phyloP scores from a whole-genome alignment of 2,113 vertebrate species.

The Spheniscus mendiculus region DNA sequence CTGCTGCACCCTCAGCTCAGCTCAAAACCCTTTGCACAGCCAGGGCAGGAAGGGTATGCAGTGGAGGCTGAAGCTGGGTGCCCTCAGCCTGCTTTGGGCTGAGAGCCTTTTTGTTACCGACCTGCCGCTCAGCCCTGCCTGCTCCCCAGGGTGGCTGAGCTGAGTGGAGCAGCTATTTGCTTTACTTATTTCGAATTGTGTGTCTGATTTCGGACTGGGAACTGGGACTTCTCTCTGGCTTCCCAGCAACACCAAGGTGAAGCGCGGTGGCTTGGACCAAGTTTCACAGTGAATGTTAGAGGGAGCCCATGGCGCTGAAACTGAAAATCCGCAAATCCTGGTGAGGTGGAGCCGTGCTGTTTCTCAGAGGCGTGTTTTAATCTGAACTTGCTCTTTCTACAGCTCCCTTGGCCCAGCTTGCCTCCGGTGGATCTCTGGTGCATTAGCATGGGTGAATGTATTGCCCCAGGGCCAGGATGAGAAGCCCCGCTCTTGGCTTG shows the following conservation, averaged over 20 bases:
- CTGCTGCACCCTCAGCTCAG: accelerated
- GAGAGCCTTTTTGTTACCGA: background rate
- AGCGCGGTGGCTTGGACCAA: accelerated
- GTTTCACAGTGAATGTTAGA: background rate
- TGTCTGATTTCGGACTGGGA: background rate
- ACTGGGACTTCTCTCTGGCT: background rate
- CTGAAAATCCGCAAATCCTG: accelerated
- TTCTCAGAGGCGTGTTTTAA: background rate
- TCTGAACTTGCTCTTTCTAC: background rate
- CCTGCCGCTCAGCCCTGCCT: background rate
- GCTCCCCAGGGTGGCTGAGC: background rate
- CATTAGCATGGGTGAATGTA: accelerated
- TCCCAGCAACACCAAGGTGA: background rate
- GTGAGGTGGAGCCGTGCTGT: background rate
- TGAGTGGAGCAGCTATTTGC: background rate
- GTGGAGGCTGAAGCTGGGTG: background rate
- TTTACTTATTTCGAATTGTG: background rate
- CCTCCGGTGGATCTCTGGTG: background rate
- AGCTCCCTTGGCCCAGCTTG: background rate
- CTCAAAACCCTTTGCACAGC: background rate
- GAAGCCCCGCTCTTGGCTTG: background rate
- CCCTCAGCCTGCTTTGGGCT: background rate
- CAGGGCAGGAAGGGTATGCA: background rate
- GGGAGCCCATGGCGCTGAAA: background rate
- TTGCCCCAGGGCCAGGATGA: background rate